Evolutionary conservation across 2,888 invertebrate species (phyloP), one percentile per base, ranked within the genome.

Genomic region (Ceratothoa steindachneri): DNA sequence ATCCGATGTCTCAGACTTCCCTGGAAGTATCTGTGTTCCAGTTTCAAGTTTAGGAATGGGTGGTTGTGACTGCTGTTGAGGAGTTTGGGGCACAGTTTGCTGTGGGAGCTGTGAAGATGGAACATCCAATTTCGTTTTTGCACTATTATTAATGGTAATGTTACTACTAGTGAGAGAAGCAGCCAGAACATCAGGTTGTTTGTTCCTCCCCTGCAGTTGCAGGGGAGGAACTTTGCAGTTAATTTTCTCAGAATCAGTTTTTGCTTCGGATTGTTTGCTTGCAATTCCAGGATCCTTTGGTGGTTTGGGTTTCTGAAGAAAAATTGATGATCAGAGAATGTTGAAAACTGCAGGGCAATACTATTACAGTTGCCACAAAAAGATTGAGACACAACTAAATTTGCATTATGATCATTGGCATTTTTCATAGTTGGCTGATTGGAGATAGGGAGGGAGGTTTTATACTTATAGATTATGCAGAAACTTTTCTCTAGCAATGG

Each of bases 21-120:
- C 19, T 31, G 67, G 19, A 60, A 53, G 15, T 71, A 72, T 24
- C 51, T 72, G 72, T 28, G 15, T 29, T 7, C 67, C 29, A 67
- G 67, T 1, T 28, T 29, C 67, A 12, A n/a, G 30, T n/a, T 30
- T 30, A 53, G 55, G 69, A 29, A n/a, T 24, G 15, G 55, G 55
- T 28, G 5, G 52, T 28, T 19, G 60, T 15, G 24, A 22, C 28
- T 19, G 70, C 22, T 30, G 69, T 55, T 24, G 29, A 7, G 28
- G 55, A 28, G 12, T 52, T 55, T 27, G 55, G 24, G 52, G 55
- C 30, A 19, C 53, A 29, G 29, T 52, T 55, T 1, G 67, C 31
- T 64, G 71, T 60, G 28, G 67, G 31, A 67, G 71, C 64, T 64
- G 71, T 71, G 30, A 28, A 67, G 75, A 41, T 73, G 72, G 55